Evolutionary conservation across 2,797 vertebrate genomes (phyloP), one percentile per base, ranked within the genome.

Genomic region (Sebastes variabilis): DNA sequence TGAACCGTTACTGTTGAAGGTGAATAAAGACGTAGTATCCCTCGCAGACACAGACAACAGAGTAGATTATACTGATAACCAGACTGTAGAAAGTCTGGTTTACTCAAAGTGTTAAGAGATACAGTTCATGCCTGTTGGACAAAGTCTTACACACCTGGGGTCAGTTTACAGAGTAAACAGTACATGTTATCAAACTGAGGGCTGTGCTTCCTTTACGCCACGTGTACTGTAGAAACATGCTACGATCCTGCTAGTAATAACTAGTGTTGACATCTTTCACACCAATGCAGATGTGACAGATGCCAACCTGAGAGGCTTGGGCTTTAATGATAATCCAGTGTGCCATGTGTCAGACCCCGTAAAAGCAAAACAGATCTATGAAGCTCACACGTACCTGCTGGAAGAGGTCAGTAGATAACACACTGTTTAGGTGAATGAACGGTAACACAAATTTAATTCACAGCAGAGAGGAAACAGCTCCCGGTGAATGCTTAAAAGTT

Each of bases 401-500:
- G 24, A 32, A 42, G n/a, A 58, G 13, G 18, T 29, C 54, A 42
- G 9, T 5, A 16, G n/a, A 62, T 11, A 46, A 25, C n/a, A n/a
- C 13, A 30, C 14, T 25, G 11, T 32, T 72, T n/a, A 20, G 1
- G 16, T 18, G 32, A 62, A 54, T 59, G 2, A 42, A 9, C 4
- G 16, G 2, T 27, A 32, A 29, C n/a, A 38, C 3, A 49, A 8
- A 49, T 49, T 9, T 49, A 9, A 20, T 49, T 49, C 18, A 49
- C 46, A 46, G 42, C 42, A 46, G 42, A 18, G 16, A 46, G 7
- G 42, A 46, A 42, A 46, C 90, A 99, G 93, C 81, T 97, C 96
- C 85, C 97, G 97, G 85, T 99, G 98, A 84, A 98, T 92, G 73
- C 92, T 97, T 65, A 1, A 49, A 20, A 29, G 36, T 87, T 56